A percentile compares a stretch with the other conserved stretches of the same genome.
These are phyloP conservation scores for Sula dactylatra DNA, from an alignment of 2,113 vertebrate genomes.

Conservation along the genomic window DNA sequence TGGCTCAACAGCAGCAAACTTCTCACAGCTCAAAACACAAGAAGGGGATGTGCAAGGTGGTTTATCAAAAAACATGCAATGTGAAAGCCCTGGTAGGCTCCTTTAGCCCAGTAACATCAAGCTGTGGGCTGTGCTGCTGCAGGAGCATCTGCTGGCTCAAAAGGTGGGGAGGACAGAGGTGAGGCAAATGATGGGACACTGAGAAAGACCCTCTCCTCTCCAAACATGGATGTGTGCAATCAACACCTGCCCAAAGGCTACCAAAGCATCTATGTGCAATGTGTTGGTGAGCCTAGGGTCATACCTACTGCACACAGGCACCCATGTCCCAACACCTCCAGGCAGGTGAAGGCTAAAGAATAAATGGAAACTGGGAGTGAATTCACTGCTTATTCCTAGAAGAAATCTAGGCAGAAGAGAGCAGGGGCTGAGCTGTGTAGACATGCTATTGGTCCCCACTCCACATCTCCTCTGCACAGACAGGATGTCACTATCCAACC, in stretches of 20 bases:
- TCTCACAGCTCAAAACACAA: neutral
- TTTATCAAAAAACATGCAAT: neutral
- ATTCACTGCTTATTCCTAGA: neutral
- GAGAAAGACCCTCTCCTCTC: neutral
- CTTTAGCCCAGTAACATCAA: neutral
- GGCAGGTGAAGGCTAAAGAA: neutral
- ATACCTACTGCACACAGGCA: neutral
- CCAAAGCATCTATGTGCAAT: neutral
- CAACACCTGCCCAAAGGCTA: neutral
- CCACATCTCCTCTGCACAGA: neutral
- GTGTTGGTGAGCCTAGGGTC: neutral
- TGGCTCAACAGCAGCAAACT: neutral
- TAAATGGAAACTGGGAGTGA: neutral
- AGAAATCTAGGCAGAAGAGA: neutral
- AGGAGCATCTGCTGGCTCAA: neutral
- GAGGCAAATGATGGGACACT: neutral
- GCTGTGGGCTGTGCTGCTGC: neutral
- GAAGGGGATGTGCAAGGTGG: neutral
- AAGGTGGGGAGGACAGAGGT: neutral
- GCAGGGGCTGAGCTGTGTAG: neutral
- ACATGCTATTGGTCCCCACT: neutral
- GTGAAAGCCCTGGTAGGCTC: neutral
- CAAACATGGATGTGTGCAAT: neutral
- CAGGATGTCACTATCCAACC: neutral
- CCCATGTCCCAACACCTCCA: neutral